Evolutionary conservation across 2,888 invertebrate genomes (phyloP).

Genomic region (Lasioglossum malachurum): DNA sequence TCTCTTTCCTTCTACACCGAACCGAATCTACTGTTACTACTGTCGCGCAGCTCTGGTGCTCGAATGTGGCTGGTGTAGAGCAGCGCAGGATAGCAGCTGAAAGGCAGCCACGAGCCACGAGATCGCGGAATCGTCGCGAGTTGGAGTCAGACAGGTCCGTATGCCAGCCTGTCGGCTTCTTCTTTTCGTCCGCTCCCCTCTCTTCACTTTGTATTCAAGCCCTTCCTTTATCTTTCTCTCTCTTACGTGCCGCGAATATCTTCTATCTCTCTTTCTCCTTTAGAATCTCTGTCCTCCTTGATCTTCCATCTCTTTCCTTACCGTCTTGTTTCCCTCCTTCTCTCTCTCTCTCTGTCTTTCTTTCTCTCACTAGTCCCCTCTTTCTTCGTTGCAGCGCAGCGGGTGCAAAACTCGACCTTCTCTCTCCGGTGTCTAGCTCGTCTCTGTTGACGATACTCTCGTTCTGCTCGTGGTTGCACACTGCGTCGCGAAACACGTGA

Average conservation of each 20-base stretch:
- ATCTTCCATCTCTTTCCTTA: constrained; percentile 17
- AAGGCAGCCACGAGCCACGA: constrained; percentile 64
- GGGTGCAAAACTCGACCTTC: constrained; percentile 37
- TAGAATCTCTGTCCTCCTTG: neutral
- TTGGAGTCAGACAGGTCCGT: constrained; percentile 66
- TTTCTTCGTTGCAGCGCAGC: constrained; percentile 27
- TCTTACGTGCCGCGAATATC: neutral
- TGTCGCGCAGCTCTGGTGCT: constrained; percentile 51
- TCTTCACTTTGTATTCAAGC: constrained; percentile 26
- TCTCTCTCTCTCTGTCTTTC: constrained; percentile 17
- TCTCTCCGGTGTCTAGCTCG: constrained; percentile 33
- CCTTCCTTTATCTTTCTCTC: constrained; percentile 32
- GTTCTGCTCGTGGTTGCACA: constrained; percentile 60
- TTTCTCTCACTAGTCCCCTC: constrained; percentile 35
- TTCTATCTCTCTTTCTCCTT: neutral
- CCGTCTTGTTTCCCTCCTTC: constrained; percentile 8
- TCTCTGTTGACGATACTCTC: constrained; percentile 50
- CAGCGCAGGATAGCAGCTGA: constrained; percentile 66
- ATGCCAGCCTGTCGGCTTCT: constrained; percentile 47
- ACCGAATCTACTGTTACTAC: constrained; percentile 62
- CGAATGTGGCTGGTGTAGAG: constrained; percentile 51
- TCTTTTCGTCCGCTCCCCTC: constrained; percentile 35
- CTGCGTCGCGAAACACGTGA: constrained; percentile 59
- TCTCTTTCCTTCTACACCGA: constrained; percentile 53
- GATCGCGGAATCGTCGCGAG: constrained; percentile 63